phyloP scores from a whole-genome alignment of 2,113 vertebrate genomes.

The Engraulis encrasicolus region DNA sequence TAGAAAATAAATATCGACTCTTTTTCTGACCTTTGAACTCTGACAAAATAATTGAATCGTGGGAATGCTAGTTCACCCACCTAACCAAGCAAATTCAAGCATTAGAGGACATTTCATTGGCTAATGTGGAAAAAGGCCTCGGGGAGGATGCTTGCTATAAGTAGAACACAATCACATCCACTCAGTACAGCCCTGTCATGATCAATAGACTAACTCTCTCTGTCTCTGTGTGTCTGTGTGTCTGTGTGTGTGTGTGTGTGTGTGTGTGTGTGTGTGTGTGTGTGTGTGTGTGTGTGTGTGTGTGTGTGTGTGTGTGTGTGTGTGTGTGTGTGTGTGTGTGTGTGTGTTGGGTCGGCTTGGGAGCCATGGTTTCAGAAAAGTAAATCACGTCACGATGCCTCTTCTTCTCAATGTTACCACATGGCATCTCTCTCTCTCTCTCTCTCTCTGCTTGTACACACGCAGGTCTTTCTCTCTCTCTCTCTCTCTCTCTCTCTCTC shows the following conservation, averaged over 20 bases:
- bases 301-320: constrained; percentile 54
- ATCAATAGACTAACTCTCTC: constrained; percentile 63
- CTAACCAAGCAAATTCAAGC: constrained; percentile 42
- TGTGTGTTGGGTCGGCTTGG: constrained; percentile 48
- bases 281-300: constrained; percentile 49
- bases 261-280: constrained; percentile 56
- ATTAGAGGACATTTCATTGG: constrained; percentile 63
- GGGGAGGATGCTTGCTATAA: constrained; percentile 62
- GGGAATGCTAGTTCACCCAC: background rate
- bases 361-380: background rate
- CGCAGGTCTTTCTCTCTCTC: too few relatives aligned
- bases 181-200: constrained; percentile 60
- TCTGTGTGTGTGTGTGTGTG: too few relatives aligned
- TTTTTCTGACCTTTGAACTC: background rate
- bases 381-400: too few relatives aligned
- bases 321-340: constrained; percentile 52
- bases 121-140: constrained; percentile 77
- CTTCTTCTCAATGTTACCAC: background rate
- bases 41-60: background rate
- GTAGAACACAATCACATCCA: constrained; percentile 70
- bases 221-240: too few relatives aligned
- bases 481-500: too few relatives aligned
- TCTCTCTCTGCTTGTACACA: too few relatives aligned
- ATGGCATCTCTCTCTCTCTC: background rate
- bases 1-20: background rate